phyloP scores from a whole-genome alignment of 2,113 vertebrate genomes.

The Stegostoma tigrinum region DNA sequence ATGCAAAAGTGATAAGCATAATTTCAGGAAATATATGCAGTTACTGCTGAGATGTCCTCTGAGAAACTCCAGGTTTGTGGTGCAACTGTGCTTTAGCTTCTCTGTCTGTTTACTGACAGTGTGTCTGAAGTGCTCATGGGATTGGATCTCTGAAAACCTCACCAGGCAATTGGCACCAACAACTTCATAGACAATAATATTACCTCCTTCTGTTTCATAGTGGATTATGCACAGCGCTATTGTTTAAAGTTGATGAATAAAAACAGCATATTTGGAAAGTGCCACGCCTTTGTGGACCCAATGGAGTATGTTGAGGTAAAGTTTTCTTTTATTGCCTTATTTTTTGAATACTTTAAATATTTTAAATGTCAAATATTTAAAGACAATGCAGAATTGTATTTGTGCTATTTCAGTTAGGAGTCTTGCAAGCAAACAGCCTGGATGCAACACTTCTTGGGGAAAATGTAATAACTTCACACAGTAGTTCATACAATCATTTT shows the following conservation, averaged over 20 bases:
- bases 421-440: neutral
- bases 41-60: neutral
- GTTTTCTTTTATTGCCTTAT: neutral
- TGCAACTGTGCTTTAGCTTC: neutral
- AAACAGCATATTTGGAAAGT: constrained; percentile 54
- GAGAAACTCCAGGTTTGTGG: neutral
- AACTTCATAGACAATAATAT: neutral
- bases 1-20: neutral
- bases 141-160: neutral
- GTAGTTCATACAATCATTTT: neutral
- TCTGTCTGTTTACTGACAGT: neutral
- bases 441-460: neutral
- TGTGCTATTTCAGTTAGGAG: neutral
- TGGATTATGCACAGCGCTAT: constrained; percentile 63
- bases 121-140: neutral
- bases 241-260: constrained; percentile 54
- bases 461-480: neutral
- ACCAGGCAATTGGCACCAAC: neutral
- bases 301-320: constrained; percentile 65
- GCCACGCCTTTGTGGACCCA: constrained; percentile 59
- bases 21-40: neutral
- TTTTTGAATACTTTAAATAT: neutral
- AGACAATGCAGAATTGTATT: neutral
- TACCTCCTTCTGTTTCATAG: constrained; percentile 44
- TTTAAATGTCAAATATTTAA: neutral